Evolutionary conservation across 2,113 vertebrate species (phyloP).

Genomic region (Podiceps cristatus): DNA sequence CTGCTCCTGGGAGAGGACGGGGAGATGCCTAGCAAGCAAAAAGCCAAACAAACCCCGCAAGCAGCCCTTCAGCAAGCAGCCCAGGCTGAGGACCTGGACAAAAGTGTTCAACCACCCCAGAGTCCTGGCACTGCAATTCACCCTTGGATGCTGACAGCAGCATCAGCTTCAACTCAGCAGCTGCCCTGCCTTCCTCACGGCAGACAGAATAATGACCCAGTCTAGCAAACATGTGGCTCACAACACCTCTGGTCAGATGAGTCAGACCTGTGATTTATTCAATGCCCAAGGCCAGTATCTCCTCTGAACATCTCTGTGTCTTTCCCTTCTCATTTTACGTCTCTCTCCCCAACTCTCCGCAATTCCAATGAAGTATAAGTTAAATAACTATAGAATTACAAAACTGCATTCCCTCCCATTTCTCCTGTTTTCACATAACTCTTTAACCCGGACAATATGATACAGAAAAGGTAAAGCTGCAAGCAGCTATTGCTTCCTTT

Average conservation of each 20-base stretch:
- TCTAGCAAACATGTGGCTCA: neutral
- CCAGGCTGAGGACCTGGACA: neutral
- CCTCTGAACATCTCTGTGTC: neutral
- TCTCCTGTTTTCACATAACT: neutral
- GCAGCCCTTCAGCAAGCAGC: neutral
- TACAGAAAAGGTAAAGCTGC: neutral
- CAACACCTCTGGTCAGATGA: slow-evolving; percentile 20
- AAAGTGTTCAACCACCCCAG: neutral
- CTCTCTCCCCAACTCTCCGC: neutral
- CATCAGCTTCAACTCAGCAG: neutral
- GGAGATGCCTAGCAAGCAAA: neutral
- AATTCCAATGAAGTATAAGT: neutral
- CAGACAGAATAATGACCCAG: neutral
- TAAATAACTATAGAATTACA: neutral
- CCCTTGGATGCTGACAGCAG: neutral
- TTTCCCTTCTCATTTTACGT: neutral
- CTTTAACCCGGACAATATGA: neutral
- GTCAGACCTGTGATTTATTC: neutral
- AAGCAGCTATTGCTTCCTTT: neutral
- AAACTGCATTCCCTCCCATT: neutral
- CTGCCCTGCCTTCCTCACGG: neutral
- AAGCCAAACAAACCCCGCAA: neutral
- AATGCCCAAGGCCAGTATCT: slow-evolving; percentile 2
- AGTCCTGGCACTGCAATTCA: neutral
- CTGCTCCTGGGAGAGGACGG: neutral